These are phyloP conservation scores for Leptonema lineaticorne DNA, from an alignment of 1,140 invertebrate genomes.

Conservation along the genomic window DNA sequence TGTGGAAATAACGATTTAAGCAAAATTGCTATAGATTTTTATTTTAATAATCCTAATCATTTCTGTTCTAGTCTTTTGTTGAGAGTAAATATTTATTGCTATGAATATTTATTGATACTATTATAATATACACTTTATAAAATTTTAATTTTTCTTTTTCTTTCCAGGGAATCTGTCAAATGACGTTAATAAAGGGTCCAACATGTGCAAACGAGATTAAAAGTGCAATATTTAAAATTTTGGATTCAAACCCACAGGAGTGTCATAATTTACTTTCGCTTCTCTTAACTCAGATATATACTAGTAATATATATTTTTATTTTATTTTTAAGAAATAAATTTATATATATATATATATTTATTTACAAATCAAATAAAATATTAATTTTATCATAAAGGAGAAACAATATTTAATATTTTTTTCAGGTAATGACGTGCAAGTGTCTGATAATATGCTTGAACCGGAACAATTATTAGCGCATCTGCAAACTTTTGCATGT, in stretches of 20 bases:
- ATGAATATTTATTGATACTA: neutral
- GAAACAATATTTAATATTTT: neutral
- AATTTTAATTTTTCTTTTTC: neutral
- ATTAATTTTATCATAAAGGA: neutral
- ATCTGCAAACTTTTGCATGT: slow-evolving; percentile 52
- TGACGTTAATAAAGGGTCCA: slow-evolving; percentile 1
- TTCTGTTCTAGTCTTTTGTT: slow-evolving; percentile 51
- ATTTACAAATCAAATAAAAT: neutral
- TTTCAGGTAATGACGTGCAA: slow-evolving; percentile 29
- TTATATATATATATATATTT: neutral
- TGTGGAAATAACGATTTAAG: slow-evolving; percentile 47
- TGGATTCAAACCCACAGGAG: slow-evolving; percentile 24
- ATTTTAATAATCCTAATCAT: slow-evolving; percentile 46
- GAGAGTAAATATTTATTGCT: slow-evolving; percentile 43
- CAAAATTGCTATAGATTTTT: slow-evolving; percentile 47
- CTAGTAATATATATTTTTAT: slow-evolving; percentile 18
- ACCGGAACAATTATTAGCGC: slow-evolving; percentile 51
- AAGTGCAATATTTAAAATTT: slow-evolving; percentile 25
- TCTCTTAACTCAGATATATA: slow-evolving; percentile 31
- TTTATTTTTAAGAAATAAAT: too few relatives aligned
- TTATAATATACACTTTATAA: neutral
- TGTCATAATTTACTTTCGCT: slow-evolving; percentile 29
- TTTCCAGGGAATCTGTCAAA: slow-evolving; percentile 36
- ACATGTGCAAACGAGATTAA: slow-evolving; percentile 15
- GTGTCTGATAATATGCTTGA: slow-evolving; percentile 52